phyloP scores from a whole-genome alignment of 2,797 vertebrate species.

The Sebastes melanostomus region DNA sequence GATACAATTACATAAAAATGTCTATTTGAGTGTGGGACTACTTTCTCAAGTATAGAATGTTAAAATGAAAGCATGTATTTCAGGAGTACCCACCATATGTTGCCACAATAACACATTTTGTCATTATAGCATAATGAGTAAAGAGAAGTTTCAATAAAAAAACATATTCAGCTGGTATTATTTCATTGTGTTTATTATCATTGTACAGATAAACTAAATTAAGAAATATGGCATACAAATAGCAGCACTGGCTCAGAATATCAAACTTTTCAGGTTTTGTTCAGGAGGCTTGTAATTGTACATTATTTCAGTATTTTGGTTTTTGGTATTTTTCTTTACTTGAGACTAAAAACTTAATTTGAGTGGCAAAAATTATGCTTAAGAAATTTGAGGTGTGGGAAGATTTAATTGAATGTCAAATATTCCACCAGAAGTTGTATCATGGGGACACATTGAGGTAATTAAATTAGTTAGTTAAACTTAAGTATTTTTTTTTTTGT shows the following conservation, averaged over 20 bases:
- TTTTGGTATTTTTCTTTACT: background rate
- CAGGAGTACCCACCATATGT: too few relatives aligned
- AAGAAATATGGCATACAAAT: background rate
- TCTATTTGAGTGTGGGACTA: too few relatives aligned
- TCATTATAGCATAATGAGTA: too few relatives aligned
- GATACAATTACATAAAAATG: too few relatives aligned
- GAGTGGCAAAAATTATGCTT: background rate
- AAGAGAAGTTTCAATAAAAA: too few relatives aligned
- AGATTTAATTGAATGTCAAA: background rate
- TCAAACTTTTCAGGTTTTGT: background rate
- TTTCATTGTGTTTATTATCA: too few relatives aligned
- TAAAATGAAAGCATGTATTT: too few relatives aligned
- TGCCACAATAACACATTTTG: too few relatives aligned
- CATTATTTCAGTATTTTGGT: too few relatives aligned
- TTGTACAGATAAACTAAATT: too few relatives aligned
- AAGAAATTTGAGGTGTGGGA: background rate
- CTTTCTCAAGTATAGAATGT: too few relatives aligned
- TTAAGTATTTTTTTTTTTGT: background rate
- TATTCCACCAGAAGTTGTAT: background rate
- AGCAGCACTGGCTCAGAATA: background rate
- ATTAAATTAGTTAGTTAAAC: background rate
- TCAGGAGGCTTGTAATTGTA: background rate
- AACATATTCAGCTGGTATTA: too few relatives aligned
- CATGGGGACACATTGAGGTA: background rate
- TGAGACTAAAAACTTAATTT: background rate